Evolutionary conservation across 2,113 vertebrate species (phyloP).

Genomic region (Entomyzon cyanotis): DNA sequence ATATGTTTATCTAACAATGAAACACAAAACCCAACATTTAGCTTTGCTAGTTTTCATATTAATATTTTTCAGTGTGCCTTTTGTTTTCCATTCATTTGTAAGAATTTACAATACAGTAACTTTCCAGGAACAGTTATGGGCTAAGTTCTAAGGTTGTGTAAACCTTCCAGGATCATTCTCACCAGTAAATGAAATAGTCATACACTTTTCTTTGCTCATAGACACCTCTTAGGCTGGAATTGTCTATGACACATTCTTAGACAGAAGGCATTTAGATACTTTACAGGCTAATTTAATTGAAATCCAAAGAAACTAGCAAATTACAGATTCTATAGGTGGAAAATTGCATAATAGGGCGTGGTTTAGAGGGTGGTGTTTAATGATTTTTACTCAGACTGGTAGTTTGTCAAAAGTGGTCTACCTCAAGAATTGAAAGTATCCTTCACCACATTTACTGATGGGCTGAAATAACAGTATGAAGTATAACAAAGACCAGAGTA

Average conservation of each 20-base stretch:
- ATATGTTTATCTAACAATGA: neutral
- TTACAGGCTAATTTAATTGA: neutral
- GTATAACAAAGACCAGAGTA: neutral
- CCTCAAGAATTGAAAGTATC: rapidly evolving
- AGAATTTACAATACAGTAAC: neutral
- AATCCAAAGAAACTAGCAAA: neutral
- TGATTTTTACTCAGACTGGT: neutral
- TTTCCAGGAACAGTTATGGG: neutral
- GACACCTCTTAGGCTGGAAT: neutral
- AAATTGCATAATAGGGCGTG: neutral
- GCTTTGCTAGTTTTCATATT: neutral
- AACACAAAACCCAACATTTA: neutral
- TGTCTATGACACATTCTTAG: neutral
- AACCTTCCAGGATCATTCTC: neutral
- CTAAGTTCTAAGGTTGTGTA: neutral
- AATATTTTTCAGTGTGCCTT: neutral
- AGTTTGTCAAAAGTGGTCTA: neutral
- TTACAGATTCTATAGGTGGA: neutral
- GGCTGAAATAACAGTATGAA: neutral
- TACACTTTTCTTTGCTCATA: neutral
- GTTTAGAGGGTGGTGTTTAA: neutral
- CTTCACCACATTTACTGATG: neutral
- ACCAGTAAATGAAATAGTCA: neutral
- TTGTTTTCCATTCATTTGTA: neutral
- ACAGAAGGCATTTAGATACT: neutral